These are phyloP conservation scores for Panagrolaimus sp. DNA, from an alignment of 1,140 invertebrate species.

Conservation along the genomic window DNA sequence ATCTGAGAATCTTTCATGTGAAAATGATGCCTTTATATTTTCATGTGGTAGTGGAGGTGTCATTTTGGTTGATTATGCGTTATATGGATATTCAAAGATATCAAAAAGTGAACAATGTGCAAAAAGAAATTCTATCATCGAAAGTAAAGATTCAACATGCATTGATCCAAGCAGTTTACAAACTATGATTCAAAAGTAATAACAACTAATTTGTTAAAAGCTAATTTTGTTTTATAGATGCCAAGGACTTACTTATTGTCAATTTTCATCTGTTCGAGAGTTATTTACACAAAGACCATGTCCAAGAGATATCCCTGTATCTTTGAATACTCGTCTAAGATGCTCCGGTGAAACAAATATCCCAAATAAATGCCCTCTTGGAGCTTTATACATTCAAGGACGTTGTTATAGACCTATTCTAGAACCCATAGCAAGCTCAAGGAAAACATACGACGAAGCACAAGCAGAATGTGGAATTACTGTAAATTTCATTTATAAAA, in stretches of 20 bases:
- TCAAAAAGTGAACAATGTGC: not conserved
- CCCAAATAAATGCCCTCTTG: not conserved
- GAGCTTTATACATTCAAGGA: not conserved
- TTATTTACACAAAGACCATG: not conserved
- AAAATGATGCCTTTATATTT: not conserved
- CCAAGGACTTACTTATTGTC: not conserved
- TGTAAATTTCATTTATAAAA: not conserved
- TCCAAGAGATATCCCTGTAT: not conserved
- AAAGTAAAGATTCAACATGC: not conserved
- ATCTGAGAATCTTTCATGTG: not conserved
- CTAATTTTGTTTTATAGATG: not conserved
- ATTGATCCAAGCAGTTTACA: not conserved
- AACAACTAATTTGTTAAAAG: not conserved
- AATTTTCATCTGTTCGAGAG: not conserved
- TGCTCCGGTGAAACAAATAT: not conserved
- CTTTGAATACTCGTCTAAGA: not conserved
- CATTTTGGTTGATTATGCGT: slow-evolving; percentile 4
- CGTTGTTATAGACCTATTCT: not conserved
- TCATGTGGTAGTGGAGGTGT: not conserved
- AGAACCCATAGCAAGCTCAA: not conserved
- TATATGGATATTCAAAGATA: not conserved
- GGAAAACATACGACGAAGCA: slow-evolving; percentile 5
- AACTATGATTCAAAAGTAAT: not conserved
- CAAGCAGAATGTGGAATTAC: not conserved
- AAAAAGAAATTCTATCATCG: no score